phyloP scores from a whole-genome alignment of 2,888 invertebrate species.

The Lepidocyrtinus sp. region DNA sequence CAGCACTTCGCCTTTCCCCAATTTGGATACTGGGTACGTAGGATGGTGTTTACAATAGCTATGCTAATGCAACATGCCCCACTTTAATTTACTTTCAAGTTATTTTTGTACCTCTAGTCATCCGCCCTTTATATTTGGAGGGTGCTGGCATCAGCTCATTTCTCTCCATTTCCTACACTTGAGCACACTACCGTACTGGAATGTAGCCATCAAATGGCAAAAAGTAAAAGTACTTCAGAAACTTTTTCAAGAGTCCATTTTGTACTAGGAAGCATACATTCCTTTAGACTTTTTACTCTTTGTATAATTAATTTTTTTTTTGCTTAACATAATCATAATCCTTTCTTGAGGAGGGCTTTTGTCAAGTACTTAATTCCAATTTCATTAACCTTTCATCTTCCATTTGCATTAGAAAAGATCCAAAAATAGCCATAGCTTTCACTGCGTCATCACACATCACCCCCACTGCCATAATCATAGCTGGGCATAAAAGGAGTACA shows the following conservation, averaged over 20 bases:
- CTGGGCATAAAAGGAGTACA: too few relatives aligned
- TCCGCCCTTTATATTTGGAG: too few relatives aligned
- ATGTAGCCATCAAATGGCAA: neutral
- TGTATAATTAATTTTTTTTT: neutral
- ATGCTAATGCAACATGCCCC: neutral
- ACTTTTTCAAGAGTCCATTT: neutral
- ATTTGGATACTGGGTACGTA: neutral
- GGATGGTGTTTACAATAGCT: neutral
- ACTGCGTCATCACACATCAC: neutral
- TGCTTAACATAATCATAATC: neutral
- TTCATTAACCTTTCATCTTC: slow-evolving; percentile 12
- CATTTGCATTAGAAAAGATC: too few relatives aligned
- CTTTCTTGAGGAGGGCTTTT: too few relatives aligned
- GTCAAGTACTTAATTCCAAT: too few relatives aligned
- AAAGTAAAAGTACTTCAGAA: neutral
- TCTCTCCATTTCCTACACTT: neutral
- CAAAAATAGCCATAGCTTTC: slow-evolving; percentile 4
- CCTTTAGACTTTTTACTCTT: neutral
- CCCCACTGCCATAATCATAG: neutral
- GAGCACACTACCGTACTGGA: neutral
- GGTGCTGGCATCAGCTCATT: neutral
- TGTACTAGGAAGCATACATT: too few relatives aligned
- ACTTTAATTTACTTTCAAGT: too few relatives aligned
- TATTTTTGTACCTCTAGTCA: too few relatives aligned
- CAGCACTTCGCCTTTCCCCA: neutral